Evolutionary conservation across 2,113 vertebrate species (phyloP), one percentile per base, ranked within the genome.

Genomic region (Halcyon malimbica): DNA sequence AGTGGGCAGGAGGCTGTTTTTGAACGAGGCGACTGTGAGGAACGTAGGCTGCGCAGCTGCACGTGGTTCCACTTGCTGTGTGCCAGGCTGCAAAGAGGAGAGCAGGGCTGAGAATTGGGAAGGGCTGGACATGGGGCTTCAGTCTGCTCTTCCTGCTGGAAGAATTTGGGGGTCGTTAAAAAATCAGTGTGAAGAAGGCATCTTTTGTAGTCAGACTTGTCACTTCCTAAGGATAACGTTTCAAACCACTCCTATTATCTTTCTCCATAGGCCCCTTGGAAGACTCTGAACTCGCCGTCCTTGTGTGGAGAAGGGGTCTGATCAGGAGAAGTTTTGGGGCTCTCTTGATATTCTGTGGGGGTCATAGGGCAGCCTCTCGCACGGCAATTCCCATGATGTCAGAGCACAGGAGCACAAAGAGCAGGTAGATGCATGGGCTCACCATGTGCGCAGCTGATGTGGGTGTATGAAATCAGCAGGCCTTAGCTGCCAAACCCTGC

Each of bases 1-100:
- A 94, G 92, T 81, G 88, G 76, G 94, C 78, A 86, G 95, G 83
- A 95, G 83, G 77, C 83, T 96, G 86, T 31, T 91, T 75, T 21
- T 87, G 48, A 64, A 77, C 80, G 77, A 95, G 89, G 70, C 0
- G 13, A 35, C 74, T 77, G 29, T 54, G 53, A 82, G 62, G 33
- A 96, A 29, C 0, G 1, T 28, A 68, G 77, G 26, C 74, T 5
- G 6, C 75, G 60, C 29, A 68, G 83, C 73, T 91, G 69, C 94
- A 89, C 9, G 2, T 94, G 87, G 83, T 94, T 51, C 42, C 24
- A 26, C 56, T 85, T 44, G 26, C 35, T 5, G 46, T 59, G 60
- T 81, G 80, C 74, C 53, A 81, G 51, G 56, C 75, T 88, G 79
- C 44, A 90, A 54, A 69, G 53, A 44, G 3, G 37, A 82, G 46